Conservation (phyloP, 1,140 invertebrate genomes). For the Physella acuta region DNA sequence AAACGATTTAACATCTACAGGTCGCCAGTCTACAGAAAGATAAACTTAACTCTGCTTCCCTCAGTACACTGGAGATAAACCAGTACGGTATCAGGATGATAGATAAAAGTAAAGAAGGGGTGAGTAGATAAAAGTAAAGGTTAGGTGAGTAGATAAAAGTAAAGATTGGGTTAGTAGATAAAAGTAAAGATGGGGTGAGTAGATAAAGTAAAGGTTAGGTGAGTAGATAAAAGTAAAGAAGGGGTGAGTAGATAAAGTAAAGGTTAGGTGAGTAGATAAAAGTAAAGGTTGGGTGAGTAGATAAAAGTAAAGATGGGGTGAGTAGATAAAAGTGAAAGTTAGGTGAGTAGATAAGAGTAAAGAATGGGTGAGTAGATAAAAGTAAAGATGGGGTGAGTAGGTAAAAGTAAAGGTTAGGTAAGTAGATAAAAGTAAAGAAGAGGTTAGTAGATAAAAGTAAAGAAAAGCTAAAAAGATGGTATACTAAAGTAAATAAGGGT, state of each 20-base stretch:
- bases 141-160: slow-evolving; percentile 7
- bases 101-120: slow-evolving; percentile 54
- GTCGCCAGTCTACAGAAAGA: slow-evolving; percentile 40
- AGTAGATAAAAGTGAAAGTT: slow-evolving; percentile 12
- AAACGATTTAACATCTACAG: no score
- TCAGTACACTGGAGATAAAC: slow-evolving; percentile 80
- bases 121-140: slow-evolving; percentile 28
- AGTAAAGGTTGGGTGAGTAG: slow-evolving; percentile 90
- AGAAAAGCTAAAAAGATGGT: no score
- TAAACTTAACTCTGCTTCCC: slow-evolving; percentile 39
- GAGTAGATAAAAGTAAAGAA: no score
- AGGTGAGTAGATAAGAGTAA: slow-evolving; percentile 8
- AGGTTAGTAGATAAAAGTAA: no score
- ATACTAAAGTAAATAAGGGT: slow-evolving; percentile 53
- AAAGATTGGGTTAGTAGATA: not conserved
- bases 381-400: not conserved
- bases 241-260: no score
- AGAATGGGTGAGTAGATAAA: not conserved
- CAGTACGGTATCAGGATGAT: slow-evolving; percentile 94
- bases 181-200: not conserved
- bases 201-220: not conserved
- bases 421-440: no score
- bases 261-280: no score
- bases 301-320: slow-evolving; percentile 54
- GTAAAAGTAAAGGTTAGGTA: not conserved